These are phyloP conservation scores for Mustelus asterias DNA, from an alignment of 2,113 vertebrate genomes.

Conservation along the genomic window DNA sequence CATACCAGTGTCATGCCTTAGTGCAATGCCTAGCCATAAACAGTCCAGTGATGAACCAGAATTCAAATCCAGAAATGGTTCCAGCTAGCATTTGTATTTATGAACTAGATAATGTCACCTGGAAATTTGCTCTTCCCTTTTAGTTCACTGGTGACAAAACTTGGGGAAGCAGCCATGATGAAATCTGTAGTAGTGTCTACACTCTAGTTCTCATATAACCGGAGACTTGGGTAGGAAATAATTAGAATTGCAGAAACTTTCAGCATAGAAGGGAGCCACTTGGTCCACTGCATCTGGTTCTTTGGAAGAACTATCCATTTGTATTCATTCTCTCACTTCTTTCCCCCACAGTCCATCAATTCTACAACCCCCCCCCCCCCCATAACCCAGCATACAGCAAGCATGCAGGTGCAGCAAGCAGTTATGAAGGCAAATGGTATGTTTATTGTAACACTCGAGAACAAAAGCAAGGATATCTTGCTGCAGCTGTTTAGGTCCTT, in stretches of 20 bases:
- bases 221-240: background rate
- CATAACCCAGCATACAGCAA: too few species aligned
- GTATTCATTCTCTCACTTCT: background rate
- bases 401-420: too few species aligned
- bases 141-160: background rate
- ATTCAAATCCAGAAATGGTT: background rate
- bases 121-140: background rate
- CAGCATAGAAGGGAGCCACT: background rate
- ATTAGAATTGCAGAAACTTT: background rate
- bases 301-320: background rate
- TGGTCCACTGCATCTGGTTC: background rate
- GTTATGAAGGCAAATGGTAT: too few species aligned
- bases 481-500: too few species aligned
- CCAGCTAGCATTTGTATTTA: background rate
- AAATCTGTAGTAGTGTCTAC: background rate
- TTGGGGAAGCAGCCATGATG: background rate
- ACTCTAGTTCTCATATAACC: background rate
- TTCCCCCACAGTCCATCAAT: background rate
- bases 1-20: constrained; percentile 30
- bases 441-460: too few species aligned
- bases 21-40: background rate
- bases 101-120: background rate
- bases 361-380: too few species aligned
- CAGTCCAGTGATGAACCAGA: background rate
- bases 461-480: too few species aligned